These are phyloP conservation scores for Martes martes DNA, from an alignment of 2,113 vertebrate species.

Conservation along the genomic window DNA sequence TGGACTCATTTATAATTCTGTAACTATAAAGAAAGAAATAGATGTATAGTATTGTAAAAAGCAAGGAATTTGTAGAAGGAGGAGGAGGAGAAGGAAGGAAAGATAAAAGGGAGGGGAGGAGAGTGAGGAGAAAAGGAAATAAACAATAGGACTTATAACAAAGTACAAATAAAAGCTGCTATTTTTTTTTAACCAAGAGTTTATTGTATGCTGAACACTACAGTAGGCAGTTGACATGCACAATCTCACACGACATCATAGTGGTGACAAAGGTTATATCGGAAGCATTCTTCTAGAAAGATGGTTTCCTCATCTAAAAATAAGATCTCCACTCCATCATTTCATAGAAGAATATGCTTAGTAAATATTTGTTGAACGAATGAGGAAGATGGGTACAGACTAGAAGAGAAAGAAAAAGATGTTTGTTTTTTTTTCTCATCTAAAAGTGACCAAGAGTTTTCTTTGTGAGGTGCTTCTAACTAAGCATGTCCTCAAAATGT, in stretches of 20 bases:
- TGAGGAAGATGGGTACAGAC: background rate
- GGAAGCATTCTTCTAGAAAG: constrained; percentile 8
- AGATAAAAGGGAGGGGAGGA: background rate
- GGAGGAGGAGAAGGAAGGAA: background rate
- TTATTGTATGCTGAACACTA: background rate
- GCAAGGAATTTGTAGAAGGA: background rate
- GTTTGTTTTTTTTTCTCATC: background rate
- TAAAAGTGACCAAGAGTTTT: constrained; percentile 10
- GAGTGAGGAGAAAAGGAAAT: background rate
- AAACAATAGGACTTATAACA: background rate
- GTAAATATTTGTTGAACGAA: background rate
- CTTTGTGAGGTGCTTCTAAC: constrained; percentile 9
- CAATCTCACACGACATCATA: background rate
- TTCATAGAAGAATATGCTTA: background rate
- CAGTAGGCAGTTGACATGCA: background rate
- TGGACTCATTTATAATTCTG: constrained; percentile 18
- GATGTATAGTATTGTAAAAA: background rate
- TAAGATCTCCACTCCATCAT: background rate
- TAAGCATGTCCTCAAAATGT: background rate
- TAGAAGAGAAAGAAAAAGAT: constrained; percentile 22
- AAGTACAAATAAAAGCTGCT: background rate
- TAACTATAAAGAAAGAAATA: constrained; percentile 31
- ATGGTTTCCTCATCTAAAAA: background rate
- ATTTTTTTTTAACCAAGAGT: background rate
- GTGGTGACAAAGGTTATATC: background rate